Conservation (phyloP, 2,888 invertebrate genomes). For the Chrysolina haemoptera region DNA sequence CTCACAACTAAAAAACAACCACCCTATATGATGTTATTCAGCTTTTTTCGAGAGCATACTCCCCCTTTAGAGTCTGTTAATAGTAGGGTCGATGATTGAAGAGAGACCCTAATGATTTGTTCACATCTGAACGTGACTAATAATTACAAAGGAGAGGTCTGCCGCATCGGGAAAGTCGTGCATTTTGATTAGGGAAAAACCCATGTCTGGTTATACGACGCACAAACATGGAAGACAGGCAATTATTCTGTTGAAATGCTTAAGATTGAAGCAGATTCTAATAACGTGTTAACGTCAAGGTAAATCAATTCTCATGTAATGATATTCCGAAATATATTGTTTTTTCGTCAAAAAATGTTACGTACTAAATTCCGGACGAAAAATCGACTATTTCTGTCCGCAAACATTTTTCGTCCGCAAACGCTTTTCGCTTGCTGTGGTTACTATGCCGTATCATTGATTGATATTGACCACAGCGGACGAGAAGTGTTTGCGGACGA, state of each 20-base stretch:
- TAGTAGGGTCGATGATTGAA: not conserved
- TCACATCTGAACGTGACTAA: constrained; percentile 5
- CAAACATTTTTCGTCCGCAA: too few species aligned
- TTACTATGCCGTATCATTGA: too few species aligned
- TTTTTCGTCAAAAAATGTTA: too few species aligned
- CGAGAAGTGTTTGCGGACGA: too few species aligned
- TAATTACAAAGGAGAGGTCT: not conserved
- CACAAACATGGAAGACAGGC: not conserved
- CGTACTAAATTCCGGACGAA: too few species aligned
- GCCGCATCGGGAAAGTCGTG: not conserved
- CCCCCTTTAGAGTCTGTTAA: not conserved
- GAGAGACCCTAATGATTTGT: not conserved
- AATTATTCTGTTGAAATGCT: not conserved
- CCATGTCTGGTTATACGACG: not conserved
- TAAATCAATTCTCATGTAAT: too few species aligned
- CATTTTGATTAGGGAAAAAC: constrained; percentile 2
- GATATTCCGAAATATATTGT: too few species aligned
- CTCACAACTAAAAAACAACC: too few species aligned
- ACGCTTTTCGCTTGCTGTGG: too few species aligned
- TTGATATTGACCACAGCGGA: too few species aligned
- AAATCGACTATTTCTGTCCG: too few species aligned
- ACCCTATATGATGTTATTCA: too few species aligned
- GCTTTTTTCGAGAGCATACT: not conserved
- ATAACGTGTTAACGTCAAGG: not conserved
- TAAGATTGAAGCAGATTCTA: not conserved